Base-by-base conservation (phyloP, 2,888 invertebrate genomes). In the Pegoplata infirma region DNA sequence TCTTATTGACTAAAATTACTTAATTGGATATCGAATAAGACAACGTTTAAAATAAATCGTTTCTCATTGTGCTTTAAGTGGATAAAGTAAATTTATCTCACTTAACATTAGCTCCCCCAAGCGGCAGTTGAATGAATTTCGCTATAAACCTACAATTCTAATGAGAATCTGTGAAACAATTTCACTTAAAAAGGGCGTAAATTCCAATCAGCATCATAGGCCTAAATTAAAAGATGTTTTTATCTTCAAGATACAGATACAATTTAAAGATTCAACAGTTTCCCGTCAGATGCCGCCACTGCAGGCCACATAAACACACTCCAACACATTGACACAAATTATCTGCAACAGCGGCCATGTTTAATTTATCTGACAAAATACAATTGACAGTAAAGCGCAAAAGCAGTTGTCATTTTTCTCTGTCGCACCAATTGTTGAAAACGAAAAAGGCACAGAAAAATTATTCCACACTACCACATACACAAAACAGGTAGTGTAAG, bases 331-430 rank as follows among this genome's bases (percentile, higher is more conserved):
- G 1, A 46, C n/a, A 47, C 8, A 2, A 55, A 21, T 80, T 86
- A 84, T 85, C 85, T 86, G 56, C 5, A 21, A 7, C n/a, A 1
- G 80, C 84, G 82, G 88, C 87, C 87, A 88, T 88, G 72, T 84
- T 88, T 84, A 59, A 85, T 84, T 88, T 88, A 87, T 88, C 88
- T 86, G 10, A 51, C 10, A 32, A 8, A 1, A 16, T 16, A 55
- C 1, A 6, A 17, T 7, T 12, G 28, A 47, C 1, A 5, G 8
- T 25, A 61, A 55, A 53, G 74, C 69, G 74, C 69, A 69, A n/a
- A 78, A 63, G 40, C 61, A 49, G 3, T 12, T 28, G 10, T 8
- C 5, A 16, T 7, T 4, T 53, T n/a, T 47, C 76, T 40, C 69
- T 80, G 25, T 73, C 53, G 36, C 72, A 32, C 71, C 23, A 23